phyloP scores from a whole-genome alignment of 1,140 invertebrate genomes.

The Heliconius congener region DNA sequence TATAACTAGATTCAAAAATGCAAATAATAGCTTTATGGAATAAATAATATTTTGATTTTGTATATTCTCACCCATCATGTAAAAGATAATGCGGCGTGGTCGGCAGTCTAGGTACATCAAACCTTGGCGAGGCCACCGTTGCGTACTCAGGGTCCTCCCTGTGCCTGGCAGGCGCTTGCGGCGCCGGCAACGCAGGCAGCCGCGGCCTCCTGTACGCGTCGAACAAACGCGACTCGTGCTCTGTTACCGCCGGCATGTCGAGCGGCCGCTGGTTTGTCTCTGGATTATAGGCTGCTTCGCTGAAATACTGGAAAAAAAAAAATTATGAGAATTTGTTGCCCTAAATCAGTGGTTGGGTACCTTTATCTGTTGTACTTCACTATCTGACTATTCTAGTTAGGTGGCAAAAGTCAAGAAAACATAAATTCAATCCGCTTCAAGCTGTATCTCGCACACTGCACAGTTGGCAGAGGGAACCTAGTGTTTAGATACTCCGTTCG shows the following conservation, averaged over 20 bases:
- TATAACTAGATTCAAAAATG: too few relatives aligned
- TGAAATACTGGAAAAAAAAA: slow-evolving; percentile 87
- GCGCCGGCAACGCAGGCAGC: slow-evolving; percentile 58
- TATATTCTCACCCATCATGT: slow-evolving; percentile 65
- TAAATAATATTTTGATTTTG: too few relatives aligned
- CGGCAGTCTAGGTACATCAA: slow-evolving; percentile 51
- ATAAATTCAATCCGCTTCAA: too few relatives aligned
- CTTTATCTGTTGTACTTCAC: too few relatives aligned
- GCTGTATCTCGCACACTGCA: too few relatives aligned
- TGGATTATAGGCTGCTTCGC: slow-evolving; percentile 92
- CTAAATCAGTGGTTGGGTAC: too few relatives aligned
- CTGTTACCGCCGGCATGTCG: slow-evolving; percentile 72
- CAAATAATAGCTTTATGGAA: too few relatives aligned
- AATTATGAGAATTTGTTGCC: neutral
- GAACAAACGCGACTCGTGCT: slow-evolving; percentile 71
- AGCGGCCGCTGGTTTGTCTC: slow-evolving; percentile 87
- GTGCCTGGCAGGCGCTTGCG: slow-evolving; percentile 54
- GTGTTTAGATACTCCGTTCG: too few relatives aligned
- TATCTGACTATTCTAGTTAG: too few relatives aligned
- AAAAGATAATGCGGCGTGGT: slow-evolving; percentile 65
- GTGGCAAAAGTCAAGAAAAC: too few relatives aligned
- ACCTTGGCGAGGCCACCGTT: slow-evolving; percentile 65
- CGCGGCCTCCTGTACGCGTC: slow-evolving; percentile 68
- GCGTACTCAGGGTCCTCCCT: slow-evolving; percentile 74
- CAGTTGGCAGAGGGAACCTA: too few relatives aligned